phyloP scores from a whole-genome alignment of 2,113 vertebrate genomes.

The Cryptotis parvus region DNA sequence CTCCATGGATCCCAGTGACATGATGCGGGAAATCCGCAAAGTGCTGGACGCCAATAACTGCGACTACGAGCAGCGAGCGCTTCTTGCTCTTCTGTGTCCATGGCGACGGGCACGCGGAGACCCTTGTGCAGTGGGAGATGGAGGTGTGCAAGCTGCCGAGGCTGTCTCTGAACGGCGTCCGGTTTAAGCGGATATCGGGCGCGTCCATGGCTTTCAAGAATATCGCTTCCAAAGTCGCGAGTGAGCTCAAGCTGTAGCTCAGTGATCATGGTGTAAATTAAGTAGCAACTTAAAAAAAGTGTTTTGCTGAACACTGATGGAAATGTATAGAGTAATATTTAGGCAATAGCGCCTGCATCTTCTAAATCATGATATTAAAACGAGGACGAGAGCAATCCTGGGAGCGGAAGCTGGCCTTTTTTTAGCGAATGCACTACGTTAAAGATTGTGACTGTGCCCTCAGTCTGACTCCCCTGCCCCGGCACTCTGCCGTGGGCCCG shows the following conservation, averaged over 20 bases:
- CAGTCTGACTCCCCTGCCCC: conserved; percentile 89
- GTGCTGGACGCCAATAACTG: conserved; percentile 99
- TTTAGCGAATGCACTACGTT: conserved; percentile 93
- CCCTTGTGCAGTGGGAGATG: conserved; percentile 99
- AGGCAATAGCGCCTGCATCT: conserved; percentile 97
- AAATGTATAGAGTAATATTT: conserved; percentile 96
- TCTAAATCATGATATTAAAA: conserved; percentile 93
- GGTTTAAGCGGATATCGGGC: conserved; percentile 99
- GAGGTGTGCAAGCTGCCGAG: conserved; percentile 99
- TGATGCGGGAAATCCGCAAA: conserved; percentile 98
- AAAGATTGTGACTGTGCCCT: conserved; percentile 90
- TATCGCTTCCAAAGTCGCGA: conserved; percentile 99
- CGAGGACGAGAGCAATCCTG: conserved; percentile 87
- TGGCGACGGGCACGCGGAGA: conserved; percentile 94
- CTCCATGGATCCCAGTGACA: conserved; percentile 97
- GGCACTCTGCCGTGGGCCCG: conserved; percentile 83
- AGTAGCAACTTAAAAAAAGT: conserved; percentile 95
- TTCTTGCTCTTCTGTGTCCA: conserved; percentile 98
- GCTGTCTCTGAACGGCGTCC: conserved; percentile 98
- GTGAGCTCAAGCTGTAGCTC: conserved; percentile 98
- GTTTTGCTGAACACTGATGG: conserved; percentile 91
- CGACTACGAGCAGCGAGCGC: conserved; percentile 97
- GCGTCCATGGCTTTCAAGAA: conserved; percentile 99
- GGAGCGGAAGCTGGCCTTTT: conserved; percentile 89
- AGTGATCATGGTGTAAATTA: conserved; percentile 96